phyloP scores from a whole-genome alignment of 1,140 invertebrate species.

The Drosophila arawakana region DNA sequence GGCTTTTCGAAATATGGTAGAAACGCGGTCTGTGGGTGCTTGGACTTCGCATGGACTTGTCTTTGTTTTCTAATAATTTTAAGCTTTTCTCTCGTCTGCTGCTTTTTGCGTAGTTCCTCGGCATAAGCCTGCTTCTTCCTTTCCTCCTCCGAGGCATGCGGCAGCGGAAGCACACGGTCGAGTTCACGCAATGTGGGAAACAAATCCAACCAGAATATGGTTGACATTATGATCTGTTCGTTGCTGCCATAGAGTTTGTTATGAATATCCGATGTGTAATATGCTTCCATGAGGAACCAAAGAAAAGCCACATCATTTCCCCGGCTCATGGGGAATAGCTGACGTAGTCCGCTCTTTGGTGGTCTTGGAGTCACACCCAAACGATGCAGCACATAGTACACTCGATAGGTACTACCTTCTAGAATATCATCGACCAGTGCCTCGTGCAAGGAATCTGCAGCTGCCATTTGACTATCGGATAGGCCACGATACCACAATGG shows the following conservation, averaged over 20 bases:
- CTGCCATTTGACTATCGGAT: conserved; percentile 47
- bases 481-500: conserved; percentile 61
- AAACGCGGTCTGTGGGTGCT: background rate
- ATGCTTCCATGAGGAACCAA: conserved; percentile 75
- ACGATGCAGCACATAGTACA: conserved; percentile 1
- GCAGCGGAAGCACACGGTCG: conserved; percentile 63
- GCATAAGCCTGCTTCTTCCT: conserved; percentile 7
- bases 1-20: conserved; percentile 52
- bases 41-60: background rate
- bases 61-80: background rate
- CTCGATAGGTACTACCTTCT: conserved; percentile 29
- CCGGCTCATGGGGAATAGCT: conserved; percentile 44
- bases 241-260: conserved; percentile 46
- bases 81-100: background rate
- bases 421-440: conserved; percentile 46
- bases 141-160: conserved; percentile 20
- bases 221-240: conserved; percentile 69
- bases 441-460: conserved; percentile 13
- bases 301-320: conserved; percentile 72
- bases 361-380: conserved; percentile 51
- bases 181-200: conserved; percentile 59
- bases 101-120: background rate
- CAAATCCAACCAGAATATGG: conserved; percentile 70
- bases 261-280: conserved; percentile 45
- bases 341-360: background rate